A percentile compares a stretch with the other conserved stretches of the same genome.
Conservation (phyloP, 2,888 invertebrate species). For the Agrotis clavis region DNA sequence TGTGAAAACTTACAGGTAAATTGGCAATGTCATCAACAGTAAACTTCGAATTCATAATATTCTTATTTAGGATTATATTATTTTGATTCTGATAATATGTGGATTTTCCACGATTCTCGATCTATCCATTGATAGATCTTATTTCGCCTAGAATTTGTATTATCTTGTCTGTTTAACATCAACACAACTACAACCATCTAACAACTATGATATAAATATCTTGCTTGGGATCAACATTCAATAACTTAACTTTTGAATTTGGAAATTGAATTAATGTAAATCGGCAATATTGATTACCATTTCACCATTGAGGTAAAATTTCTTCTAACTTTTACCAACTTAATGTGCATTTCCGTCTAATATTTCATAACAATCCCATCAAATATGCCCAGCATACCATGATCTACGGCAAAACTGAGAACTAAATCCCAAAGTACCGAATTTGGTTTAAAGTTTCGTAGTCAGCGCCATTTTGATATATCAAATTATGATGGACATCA, state of each 20-base stretch:
- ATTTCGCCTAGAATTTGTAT: neutral
- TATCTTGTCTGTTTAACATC: neutral
- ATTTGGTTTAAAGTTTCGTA: neutral
- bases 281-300: neutral
- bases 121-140: too few relatives aligned
- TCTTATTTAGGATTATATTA: neutral
- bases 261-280: constrained; percentile 5
- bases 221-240: neutral
- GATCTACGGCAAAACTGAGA: neutral
- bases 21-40: too few relatives aligned
- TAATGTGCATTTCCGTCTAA: constrained; percentile 21
- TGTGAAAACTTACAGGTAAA: too few relatives aligned
- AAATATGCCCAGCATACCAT: neutral
- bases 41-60: neutral
- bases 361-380: constrained; percentile 29
- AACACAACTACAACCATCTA: too few relatives aligned
- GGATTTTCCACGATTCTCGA: too few relatives aligned
- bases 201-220: neutral
- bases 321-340: constrained; percentile 9
- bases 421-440: neutral
- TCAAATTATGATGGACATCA: constrained; percentile 6
- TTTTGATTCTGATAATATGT: too few relatives aligned
- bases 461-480: neutral
- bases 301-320: constrained; percentile 15
- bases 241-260: neutral